phyloP scores from a whole-genome alignment of 1,140 invertebrate species.

The Bombus affinis region DNA sequence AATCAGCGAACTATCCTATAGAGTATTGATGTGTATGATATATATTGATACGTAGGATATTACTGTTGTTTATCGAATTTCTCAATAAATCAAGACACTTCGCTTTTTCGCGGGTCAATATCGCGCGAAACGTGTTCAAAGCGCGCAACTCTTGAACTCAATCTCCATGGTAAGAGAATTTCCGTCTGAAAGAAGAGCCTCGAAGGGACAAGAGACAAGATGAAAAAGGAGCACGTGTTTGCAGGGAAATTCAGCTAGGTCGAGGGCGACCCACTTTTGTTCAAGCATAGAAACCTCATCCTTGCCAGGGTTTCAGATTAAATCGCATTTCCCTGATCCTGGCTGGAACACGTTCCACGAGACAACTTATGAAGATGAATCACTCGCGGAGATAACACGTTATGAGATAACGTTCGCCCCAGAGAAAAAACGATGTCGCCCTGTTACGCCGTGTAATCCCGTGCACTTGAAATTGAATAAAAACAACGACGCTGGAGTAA shows the following conservation, averaged over 20 bases:
- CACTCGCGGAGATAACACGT: constrained; percentile 30
- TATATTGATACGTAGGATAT: neutral
- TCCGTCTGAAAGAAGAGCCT: neutral
- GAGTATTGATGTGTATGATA: too few relatives aligned
- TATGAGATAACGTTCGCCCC: neutral
- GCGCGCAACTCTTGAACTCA: neutral
- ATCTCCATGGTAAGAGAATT: neutral
- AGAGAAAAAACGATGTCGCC: neutral
- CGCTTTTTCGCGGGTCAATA: neutral
- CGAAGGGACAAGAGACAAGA: neutral
- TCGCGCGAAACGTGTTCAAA: neutral
- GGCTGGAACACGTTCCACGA: constrained; percentile 5
- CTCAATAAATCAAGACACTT: neutral
- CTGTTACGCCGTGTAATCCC: neutral
- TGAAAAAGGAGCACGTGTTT: neutral
- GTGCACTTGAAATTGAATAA: constrained; percentile 31
- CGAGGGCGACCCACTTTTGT: constrained; percentile 17
- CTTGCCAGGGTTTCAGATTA: constrained; percentile 13
- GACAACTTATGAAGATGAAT: constrained; percentile 44
- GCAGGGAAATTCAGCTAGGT: constrained; percentile 15
- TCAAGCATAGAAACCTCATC: constrained; percentile 4
- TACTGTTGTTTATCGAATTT: neutral
- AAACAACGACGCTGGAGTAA: neutral
- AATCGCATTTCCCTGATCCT: constrained; percentile 45
- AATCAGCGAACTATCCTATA: neutral